Evolutionary conservation across 2,888 invertebrate genomes (phyloP).

Genomic region (Drosophila trichaetosa): DNA sequence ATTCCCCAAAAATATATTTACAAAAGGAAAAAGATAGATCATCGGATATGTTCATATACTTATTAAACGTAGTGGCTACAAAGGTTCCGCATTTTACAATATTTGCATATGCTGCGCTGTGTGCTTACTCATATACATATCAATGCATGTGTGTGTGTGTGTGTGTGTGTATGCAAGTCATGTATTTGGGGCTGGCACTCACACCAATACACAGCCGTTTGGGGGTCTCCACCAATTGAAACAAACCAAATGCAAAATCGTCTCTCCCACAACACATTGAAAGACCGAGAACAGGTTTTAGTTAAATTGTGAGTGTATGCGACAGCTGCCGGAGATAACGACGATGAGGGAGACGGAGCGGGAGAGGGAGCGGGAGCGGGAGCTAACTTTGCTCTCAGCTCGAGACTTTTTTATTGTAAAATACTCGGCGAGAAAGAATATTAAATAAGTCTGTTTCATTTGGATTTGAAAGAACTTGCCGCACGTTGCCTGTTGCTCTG

Average conservation of each 20-base stretch:
- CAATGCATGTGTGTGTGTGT: background rate
- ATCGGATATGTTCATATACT: constrained; percentile 35
- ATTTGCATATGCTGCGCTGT: constrained; percentile 64
- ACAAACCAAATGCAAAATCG: constrained; percentile 76
- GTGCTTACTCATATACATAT: constrained; percentile 6
- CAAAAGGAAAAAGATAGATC: constrained; percentile 17
- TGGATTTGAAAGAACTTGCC: constrained; percentile 78
- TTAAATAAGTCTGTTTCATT: constrained; percentile 76
- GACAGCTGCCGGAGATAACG: constrained; percentile 33
- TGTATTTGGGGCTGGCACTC: constrained; percentile 57
- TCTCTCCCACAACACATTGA: constrained; percentile 79
- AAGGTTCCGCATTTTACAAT: constrained; percentile 62
- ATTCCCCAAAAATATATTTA: background rate
- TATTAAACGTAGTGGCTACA: constrained; percentile 33
- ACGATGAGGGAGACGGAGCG: constrained; percentile 16
- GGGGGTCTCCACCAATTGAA: constrained; percentile 77
- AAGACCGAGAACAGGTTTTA: constrained; percentile 71
- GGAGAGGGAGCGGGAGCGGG: constrained; percentile 12
- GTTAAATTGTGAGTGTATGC: constrained; percentile 32
- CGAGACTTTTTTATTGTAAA: constrained; percentile 25
- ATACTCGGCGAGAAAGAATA: constrained; percentile 61
- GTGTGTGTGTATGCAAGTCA: constrained; percentile 36
- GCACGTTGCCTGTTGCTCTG: constrained; percentile 48
- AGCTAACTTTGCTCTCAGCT: constrained; percentile 15
- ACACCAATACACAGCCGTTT: constrained; percentile 38